Evolutionary conservation across 92 coral and sea anemone genomes (phyloP).

Genomic region (Heteractis magnifica): DNA sequence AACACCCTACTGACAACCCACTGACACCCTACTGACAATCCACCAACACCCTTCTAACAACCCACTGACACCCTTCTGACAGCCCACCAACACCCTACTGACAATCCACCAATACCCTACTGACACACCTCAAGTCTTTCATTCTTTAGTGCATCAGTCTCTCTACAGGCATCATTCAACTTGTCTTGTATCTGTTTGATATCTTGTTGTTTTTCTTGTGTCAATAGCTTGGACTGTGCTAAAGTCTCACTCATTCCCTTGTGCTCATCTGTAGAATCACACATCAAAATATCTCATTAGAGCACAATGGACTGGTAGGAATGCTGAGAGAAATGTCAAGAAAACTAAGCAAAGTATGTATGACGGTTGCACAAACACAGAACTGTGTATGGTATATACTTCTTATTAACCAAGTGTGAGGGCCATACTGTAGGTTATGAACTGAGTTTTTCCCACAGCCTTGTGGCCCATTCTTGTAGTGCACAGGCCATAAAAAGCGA

Average conservation of each 20-base stretch:
- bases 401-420: no score
- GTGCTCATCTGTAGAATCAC: constrained; percentile 64
- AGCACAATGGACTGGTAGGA: not conserved
- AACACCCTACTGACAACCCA: not conserved
- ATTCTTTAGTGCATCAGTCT: constrained; percentile 48
- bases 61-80: not conserved
- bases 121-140: constrained; percentile 75
- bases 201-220: constrained; percentile 57
- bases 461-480: no score
- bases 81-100: not conserved
- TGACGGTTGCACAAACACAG: no score
- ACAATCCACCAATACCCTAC: not conserved
- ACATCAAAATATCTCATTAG: not conserved
- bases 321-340: not conserved
- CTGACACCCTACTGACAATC: not conserved
- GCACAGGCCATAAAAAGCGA: no score
- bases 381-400: no score
- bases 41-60: not conserved
- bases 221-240: constrained; percentile 81
- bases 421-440: no score
- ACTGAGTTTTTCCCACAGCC: no score
- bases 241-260: constrained; percentile 73
- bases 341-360: no score
- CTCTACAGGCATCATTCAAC: constrained; percentile 54
- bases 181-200: constrained; percentile 65